These are phyloP conservation scores for Sericinus montela DNA, from an alignment of 2,888 invertebrate species.

Conservation along the genomic window DNA sequence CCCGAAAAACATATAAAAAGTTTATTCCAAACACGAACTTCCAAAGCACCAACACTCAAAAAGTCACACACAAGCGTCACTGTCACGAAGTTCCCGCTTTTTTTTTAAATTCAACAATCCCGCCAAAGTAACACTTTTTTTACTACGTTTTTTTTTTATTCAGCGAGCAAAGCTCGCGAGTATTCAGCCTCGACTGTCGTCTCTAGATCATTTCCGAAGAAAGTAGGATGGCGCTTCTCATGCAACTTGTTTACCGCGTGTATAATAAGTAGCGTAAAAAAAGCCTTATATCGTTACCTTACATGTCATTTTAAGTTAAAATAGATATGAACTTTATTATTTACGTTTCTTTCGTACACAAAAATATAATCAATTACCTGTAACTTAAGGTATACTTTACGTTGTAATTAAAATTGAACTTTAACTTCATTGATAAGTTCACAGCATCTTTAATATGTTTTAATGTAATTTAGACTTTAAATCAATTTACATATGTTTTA, in stretches of 20 bases:
- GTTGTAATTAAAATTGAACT: conserved; percentile 1
- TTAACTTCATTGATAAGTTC: conserved; percentile 22
- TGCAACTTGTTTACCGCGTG: conserved; percentile 21
- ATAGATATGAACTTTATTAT: neutral
- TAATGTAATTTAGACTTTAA: conserved; percentile 26
- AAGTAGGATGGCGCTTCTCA: conserved; percentile 54
- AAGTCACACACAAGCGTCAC: conserved; percentile 34
- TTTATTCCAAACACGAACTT: conserved; percentile 19
- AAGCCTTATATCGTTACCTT: conserved; percentile 1
- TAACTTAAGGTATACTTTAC: conserved; percentile 7
- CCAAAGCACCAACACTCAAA: conserved; percentile 18
- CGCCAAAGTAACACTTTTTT: conserved; percentile 25
- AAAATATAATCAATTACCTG: neutral
- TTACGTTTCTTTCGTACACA: neutral
- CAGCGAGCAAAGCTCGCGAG: conserved; percentile 30
- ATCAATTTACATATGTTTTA: conserved; percentile 13
- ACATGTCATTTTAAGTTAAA: neutral
- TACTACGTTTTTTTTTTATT: conserved; percentile 30
- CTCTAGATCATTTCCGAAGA: conserved; percentile 40
- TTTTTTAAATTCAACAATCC: conserved; percentile 17
- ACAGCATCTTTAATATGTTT: conserved; percentile 20
- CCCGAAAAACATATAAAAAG: conserved; percentile 28
- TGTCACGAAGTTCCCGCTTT: conserved; percentile 31
- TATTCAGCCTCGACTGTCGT: conserved; percentile 30
- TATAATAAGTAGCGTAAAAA: conserved; percentile 19